Evolutionary conservation across 2,797 vertebrate genomes (phyloP), one percentile per base, ranked within the genome.

Genomic region (Coranthus polyacanthus): DNA sequence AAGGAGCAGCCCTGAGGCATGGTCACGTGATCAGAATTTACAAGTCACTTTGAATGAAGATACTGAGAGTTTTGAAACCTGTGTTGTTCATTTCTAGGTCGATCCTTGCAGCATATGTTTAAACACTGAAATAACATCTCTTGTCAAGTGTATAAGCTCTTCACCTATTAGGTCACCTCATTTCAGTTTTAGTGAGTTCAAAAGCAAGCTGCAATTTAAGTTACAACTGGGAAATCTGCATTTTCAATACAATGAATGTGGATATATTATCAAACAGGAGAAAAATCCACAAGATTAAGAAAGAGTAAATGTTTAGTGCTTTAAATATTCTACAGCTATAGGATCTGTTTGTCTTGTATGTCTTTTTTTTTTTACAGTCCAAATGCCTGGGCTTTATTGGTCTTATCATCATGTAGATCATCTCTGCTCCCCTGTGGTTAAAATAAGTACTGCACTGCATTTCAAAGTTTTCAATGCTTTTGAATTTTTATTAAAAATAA

Each of bases 351-450:
- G 11, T 34, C 7, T 15, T 53, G 22, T 34, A 15, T 10, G 4
- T 2, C 9, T 12, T 37, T 12, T 49, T 2, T 6, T 12, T 37
- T 12, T 49, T 3, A 37, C 16, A 44, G 13, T 7, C 5, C 7
- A 20, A n/a, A n/a, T n/a, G n/a, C n/a, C n/a, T n/a, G n/a, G n/a
- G n/a, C n/a, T n/a, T n/a, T 46, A 36, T 59, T 18, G 13, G 50
- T 67, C 65, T 49, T 3, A 49, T 44, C n/a, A 29, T 12, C 7
- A 13, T 37, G 2, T 63, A 58, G 46, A 18, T 57, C 64, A 61
- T 65, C 11, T 72, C 67, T 90, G 84, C 87, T 2, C 79, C 69
- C 81, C 0, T 16, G 82, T 91, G 86, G 86, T 52, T 49, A 66
- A 17, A 2, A 45, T 6, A 15, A 10, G 71, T 65, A 86, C 68